phyloP scores from a whole-genome alignment of 1,140 invertebrate genomes.

The Antheraea pernyi region DNA sequence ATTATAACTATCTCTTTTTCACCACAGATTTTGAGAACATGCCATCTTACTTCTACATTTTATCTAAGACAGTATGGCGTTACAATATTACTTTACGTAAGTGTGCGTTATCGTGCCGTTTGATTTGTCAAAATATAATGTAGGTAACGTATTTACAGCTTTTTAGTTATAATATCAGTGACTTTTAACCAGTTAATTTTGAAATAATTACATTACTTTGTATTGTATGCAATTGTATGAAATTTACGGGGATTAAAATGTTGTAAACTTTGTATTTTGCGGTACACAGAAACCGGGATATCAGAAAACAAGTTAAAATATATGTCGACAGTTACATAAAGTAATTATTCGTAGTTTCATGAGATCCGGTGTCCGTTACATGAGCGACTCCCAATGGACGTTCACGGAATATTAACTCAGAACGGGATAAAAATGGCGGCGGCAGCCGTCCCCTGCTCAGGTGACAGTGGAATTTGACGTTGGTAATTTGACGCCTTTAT shows the following conservation, averaged over 20 bases:
- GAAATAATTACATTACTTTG: background rate
- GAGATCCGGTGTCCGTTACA: constrained; percentile 48
- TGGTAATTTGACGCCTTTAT: constrained; percentile 68
- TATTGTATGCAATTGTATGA: too few relatives aligned
- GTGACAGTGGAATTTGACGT: constrained; percentile 61
- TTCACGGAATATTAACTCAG: constrained; percentile 62
- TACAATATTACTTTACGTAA: too few relatives aligned
- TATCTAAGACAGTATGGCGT: too few relatives aligned
- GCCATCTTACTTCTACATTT: too few relatives aligned
- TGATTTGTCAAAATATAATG: too few relatives aligned
- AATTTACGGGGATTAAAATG: background rate
- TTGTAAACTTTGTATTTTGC: background rate
- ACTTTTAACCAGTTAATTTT: too few relatives aligned
- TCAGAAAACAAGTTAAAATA: background rate
- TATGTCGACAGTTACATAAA: background rate
- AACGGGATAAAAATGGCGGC: constrained; percentile 60
- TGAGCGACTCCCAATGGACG: constrained; percentile 44
- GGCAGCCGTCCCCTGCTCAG: constrained; percentile 46
- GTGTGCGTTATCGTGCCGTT: too few relatives aligned
- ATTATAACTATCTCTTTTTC: too few relatives aligned
- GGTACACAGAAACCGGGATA: background rate
- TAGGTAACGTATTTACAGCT: too few relatives aligned
- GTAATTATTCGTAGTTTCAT: constrained; percentile 32
- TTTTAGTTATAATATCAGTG: too few relatives aligned
- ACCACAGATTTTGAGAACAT: too few relatives aligned